A percentile compares a stretch with the other conserved stretches of the same genome.
Conservation (phyloP, 1,140 invertebrate genomes). For the Pseudomyrmex concolor region DNA sequence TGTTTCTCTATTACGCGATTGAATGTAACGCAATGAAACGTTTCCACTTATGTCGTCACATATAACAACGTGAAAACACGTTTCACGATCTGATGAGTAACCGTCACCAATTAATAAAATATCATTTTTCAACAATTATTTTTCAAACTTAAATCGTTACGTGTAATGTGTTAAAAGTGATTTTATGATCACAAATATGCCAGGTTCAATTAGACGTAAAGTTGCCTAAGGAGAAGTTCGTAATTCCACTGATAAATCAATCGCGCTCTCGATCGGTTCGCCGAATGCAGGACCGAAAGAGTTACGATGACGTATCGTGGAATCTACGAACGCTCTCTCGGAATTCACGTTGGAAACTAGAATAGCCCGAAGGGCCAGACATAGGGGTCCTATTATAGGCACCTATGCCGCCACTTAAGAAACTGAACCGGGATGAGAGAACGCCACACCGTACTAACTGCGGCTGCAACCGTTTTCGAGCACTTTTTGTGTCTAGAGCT, state of each 20-base stretch:
- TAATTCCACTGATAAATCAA: slow-evolving; percentile 54
- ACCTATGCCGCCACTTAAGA: slow-evolving; percentile 80
- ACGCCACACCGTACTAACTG: slow-evolving; percentile 62
- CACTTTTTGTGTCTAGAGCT: slow-evolving; percentile 73
- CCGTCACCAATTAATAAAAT: too few relatives aligned
- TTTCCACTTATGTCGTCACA: background rate
- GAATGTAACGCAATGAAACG: background rate
- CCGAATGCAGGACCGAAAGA: slow-evolving; percentile 56
- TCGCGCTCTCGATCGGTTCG: slow-evolving; percentile 33
- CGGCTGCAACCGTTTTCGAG: slow-evolving; percentile 67
- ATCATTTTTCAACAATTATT: background rate
- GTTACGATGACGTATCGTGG: slow-evolving; percentile 38
- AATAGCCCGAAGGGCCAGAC: slow-evolving; percentile 80
- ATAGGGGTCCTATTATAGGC: slow-evolving; percentile 76
- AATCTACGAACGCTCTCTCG: slow-evolving; percentile 48
- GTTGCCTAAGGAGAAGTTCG: slow-evolving; percentile 7
- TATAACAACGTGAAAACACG: background rate
- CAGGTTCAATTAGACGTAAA: slow-evolving; percentile 19
- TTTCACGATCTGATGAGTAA: too few relatives aligned
- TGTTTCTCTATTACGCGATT: background rate
- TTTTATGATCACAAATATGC: slow-evolving; percentile 7
- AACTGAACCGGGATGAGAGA: slow-evolving; percentile 70
- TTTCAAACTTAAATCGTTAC: background rate
- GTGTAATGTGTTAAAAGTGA: background rate
- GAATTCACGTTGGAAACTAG: slow-evolving; percentile 71